Evolutionary conservation across 2,797 vertebrate species (phyloP).

Genomic region (Artibeus jamaicensis): DNA sequence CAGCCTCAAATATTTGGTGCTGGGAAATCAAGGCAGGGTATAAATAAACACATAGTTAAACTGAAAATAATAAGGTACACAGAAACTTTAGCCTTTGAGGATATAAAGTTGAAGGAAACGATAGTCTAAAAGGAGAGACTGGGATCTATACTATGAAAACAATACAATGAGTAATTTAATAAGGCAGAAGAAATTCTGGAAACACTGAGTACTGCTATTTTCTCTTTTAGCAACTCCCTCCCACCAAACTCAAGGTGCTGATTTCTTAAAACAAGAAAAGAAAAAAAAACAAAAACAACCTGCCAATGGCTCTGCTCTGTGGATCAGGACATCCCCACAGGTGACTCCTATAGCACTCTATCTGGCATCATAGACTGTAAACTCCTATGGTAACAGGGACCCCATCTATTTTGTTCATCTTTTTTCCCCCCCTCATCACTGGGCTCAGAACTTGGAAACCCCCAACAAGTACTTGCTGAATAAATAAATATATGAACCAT

Average conservation of each 20-base stretch:
- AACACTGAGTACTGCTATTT: background rate
- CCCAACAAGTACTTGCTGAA: background rate
- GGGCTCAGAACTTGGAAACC: background rate
- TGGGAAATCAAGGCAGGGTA: background rate
- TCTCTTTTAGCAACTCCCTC: background rate
- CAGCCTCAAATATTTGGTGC: background rate
- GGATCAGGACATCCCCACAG: background rate
- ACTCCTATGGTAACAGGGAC: background rate
- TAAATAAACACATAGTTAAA: background rate
- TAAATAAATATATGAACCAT: background rate
- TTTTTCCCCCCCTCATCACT: background rate
- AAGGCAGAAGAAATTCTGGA: background rate
- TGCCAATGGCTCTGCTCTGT: background rate
- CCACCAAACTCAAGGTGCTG: background rate
- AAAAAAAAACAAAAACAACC: too few relatives aligned
- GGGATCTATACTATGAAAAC: background rate
- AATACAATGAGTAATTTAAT: background rate
- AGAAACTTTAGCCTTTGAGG: background rate
- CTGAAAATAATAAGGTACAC: background rate
- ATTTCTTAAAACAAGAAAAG: background rate
- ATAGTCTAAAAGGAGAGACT: background rate
- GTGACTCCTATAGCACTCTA: fast-evolving
- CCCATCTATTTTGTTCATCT: background rate
- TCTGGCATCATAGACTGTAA: background rate
- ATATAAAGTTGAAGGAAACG: background rate